Evolutionary conservation across 2,888 invertebrate species (phyloP), one percentile per base, ranked within the genome.

Genomic region (Cephus rjabovi): DNA sequence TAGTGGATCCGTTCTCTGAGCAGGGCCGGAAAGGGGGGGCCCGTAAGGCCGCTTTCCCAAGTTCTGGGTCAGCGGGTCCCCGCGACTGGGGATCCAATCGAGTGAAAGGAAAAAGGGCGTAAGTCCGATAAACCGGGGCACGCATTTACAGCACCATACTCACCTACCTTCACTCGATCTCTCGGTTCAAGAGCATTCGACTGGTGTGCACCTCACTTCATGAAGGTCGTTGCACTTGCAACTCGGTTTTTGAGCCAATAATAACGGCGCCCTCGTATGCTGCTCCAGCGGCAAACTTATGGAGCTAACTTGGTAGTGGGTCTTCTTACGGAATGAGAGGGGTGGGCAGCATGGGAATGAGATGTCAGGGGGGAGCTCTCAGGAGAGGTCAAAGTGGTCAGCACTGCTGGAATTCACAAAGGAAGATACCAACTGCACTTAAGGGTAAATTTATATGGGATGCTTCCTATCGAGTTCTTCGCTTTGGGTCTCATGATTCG

Each of bases 21-120:
- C 0, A 3, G 35, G 35, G 35, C 12, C 11, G 35, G 9, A 34
- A 34, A 0, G 37, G 11, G 3, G 71, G 11, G 31, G 31, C 0
- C 12, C 12, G 71, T 11, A 34, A 15, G 71, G 70, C 71, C 80
- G 88, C 89, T 90, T 90, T 89, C 89, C 81, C 87, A 86, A 87
- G 88, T 90, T 90, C 89, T 89, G 88, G 89, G 89, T 90, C 89
- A 89, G 81, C 86, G 84, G 85, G 83, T 87, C 85, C 82, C 74
- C 77, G 74, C 80, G 83, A 83, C 84, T 79, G 79, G 31, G 33
- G 71, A 56, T 56, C 23, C 56, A 9, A 56, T 23, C 71, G 12
- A 34, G 71, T 23, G 71, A 71, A 34, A 71, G 71, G 71, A 31
- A 34, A 31, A 71, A 71, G 71, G 71, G 71, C 71, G 12, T 3